Conservation (phyloP, 2,888 invertebrate genomes). For the Morpho achilles region DNA sequence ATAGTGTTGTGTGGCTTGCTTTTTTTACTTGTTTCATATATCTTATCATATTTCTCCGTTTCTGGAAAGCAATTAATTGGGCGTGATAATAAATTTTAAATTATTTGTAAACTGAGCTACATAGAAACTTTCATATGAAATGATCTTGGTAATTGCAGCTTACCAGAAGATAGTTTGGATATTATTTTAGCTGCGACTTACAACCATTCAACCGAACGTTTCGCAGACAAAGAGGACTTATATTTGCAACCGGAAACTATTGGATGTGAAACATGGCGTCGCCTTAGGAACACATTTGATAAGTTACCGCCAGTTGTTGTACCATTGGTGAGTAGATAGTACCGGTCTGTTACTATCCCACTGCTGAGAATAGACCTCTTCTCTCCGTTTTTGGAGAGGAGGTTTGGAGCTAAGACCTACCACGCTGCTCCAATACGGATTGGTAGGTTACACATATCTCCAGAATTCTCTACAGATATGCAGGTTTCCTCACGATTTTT, state of each 20-base stretch:
- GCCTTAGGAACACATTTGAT: conserved; percentile 81
- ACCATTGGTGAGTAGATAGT: conserved; percentile 52
- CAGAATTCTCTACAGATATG: too few relatives aligned
- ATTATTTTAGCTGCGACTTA: conserved; percentile 83
- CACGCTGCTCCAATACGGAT: too few relatives aligned
- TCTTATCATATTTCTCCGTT: too few relatives aligned
- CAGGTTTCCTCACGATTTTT: too few relatives aligned
- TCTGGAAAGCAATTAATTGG: too few relatives aligned
- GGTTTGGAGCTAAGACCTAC: too few relatives aligned
- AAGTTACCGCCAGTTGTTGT: conserved; percentile 58
- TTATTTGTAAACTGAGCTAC: neutral
- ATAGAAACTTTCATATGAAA: neutral
- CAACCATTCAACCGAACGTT: conserved; percentile 81
- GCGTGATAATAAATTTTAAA: neutral
- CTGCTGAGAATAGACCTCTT: too few relatives aligned
- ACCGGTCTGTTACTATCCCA: too few relatives aligned
- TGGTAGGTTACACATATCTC: too few relatives aligned
- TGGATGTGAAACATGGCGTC: conserved; percentile 82
- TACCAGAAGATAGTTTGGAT: conserved; percentile 85
- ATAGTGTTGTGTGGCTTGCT: too few relatives aligned
- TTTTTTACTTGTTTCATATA: too few relatives aligned
- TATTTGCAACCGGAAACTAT: conserved; percentile 84
- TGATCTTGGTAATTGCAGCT: conserved; percentile 40
- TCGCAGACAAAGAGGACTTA: conserved; percentile 81
- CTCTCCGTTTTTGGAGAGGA: too few relatives aligned